Base-by-base conservation (phyloP, 2,113 vertebrate species). In the Phainopepla nitens region DNA sequence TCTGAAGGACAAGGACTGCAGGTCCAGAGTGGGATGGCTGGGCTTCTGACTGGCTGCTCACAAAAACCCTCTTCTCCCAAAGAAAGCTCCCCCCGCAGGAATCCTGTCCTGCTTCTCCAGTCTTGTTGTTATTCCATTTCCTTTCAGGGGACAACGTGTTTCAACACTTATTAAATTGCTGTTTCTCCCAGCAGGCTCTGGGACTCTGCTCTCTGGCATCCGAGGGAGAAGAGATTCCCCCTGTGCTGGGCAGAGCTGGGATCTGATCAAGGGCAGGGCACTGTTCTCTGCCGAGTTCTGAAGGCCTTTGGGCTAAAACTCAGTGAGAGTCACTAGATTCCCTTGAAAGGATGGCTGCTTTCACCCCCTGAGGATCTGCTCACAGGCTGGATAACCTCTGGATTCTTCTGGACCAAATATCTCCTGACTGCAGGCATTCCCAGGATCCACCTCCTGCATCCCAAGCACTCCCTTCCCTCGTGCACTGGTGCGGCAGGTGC, bases 161-260 rank as follows among this genome's bases (percentile, higher is more conserved):
- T 50, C 79, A 65, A 21, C 90, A 24, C 77, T 71, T n/a, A 15
- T 42, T 41, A 21, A 85, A 54, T 29, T 33, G 80, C 84, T 35
- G 54, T 45, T 89, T 60, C 53, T 86, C 81, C 50, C 95, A 92
- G 95, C 92, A 49, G 92, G 94, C 36, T 11, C 72, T 60, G 50
- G 49, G 49, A 49, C 35, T 15, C 61, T 51, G 60, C 61, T 82
- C 68, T 50, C 29, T 69, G 66, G 27, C 83, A 80, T 28, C 83
- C 24, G 14, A 64, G 91, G 70, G 57, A 69, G 66, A 45, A 14
- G 69, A 76, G 58, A 45, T 45, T 86, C 57, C 35, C 73, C 87
- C 62, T 13, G 73, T 6, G 45, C 39, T 41, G 62, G 57, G 49
- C 88, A 90, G 82, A 49, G 84, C 87, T 79, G 68, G 56, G 58